Conservation (phyloP, 2,113 vertebrate genomes). For the Galemys pyrenaicus region DNA sequence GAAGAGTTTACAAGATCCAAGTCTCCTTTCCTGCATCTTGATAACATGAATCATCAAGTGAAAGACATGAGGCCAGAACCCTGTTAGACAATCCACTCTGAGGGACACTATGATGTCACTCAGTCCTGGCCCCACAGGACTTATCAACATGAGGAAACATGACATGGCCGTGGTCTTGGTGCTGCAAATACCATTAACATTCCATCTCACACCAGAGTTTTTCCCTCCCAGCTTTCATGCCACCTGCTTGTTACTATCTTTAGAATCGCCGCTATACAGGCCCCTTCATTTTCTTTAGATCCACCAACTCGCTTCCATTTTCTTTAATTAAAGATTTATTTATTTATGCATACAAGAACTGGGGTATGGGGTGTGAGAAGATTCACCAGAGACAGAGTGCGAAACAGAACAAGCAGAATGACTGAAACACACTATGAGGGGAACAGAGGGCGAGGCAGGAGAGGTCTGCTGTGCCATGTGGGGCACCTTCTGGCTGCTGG, state of each 20-base stretch:
- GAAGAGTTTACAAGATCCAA: neutral
- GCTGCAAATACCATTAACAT: neutral
- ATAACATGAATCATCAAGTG: neutral
- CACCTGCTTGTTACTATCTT: neutral
- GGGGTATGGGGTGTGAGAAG: no score
- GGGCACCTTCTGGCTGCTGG: no score
- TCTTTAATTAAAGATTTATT: no score
- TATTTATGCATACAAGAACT: no score
- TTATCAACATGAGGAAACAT: neutral
- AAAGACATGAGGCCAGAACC: neutral
- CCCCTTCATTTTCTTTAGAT: neutral
- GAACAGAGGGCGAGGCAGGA: no score
- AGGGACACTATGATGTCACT: neutral
- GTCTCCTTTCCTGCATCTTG: neutral
- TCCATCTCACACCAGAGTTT: no score
- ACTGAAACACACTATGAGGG: no score
- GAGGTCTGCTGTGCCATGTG: no score
- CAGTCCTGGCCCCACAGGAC: neutral
- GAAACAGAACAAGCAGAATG: no score
- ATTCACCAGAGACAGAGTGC: no score
- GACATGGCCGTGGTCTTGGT: neutral
- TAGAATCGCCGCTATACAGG: neutral
- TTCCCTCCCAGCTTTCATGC: neutral
- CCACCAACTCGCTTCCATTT: neutral
- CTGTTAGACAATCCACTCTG: neutral